Percentiles rank a stretch among this genome's conserved stretches.
These are phyloP conservation scores for Cerastis leucographa DNA, from an alignment of 2,888 invertebrate species.

Conservation along the genomic window DNA sequence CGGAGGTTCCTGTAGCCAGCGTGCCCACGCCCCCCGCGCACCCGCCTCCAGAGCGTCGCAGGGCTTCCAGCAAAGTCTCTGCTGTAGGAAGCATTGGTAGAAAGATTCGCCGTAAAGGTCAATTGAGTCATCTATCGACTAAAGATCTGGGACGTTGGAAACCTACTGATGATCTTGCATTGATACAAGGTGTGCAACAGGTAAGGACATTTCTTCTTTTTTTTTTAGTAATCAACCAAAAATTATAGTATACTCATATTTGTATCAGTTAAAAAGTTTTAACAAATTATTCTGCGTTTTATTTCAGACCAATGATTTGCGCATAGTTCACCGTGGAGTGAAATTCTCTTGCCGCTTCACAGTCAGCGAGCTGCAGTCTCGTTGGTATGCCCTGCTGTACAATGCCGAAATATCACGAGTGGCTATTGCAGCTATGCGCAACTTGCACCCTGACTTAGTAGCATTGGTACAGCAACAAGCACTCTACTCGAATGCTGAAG, in stretches of 20 bases:
- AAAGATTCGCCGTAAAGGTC: conserved; percentile 91
- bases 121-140: conserved; percentile 93
- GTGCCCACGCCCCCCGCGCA: conserved; percentile 75
- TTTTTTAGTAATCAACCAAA: background rate
- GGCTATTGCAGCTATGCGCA: conserved; percentile 97
- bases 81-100: conserved; percentile 83
- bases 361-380: conserved; percentile 97
- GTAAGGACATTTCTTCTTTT: conserved; percentile 76
- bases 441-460: conserved; percentile 97
- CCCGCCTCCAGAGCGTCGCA: conserved; percentile 78
- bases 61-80: conserved; percentile 84
- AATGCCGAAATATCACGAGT: conserved; percentile 98
- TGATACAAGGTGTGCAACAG: conserved; percentile 98
- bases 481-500: conserved; percentile 97
- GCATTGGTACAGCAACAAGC: conserved; percentile 96
- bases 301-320: conserved; percentile 93
- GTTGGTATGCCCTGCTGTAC: conserved; percentile 99
- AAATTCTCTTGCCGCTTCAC: conserved; percentile 99
- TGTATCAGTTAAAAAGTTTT: background rate
- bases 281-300: conserved; percentile 32
- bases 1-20: conserved; percentile 82
- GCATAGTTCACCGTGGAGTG: conserved; percentile 96
- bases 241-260: background rate
- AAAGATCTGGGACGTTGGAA: conserved; percentile 98
- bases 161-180: conserved; percentile 98